Evolutionary conservation across 2,797 vertebrate genomes (phyloP).

Genomic region (Falco naumanni): DNA sequence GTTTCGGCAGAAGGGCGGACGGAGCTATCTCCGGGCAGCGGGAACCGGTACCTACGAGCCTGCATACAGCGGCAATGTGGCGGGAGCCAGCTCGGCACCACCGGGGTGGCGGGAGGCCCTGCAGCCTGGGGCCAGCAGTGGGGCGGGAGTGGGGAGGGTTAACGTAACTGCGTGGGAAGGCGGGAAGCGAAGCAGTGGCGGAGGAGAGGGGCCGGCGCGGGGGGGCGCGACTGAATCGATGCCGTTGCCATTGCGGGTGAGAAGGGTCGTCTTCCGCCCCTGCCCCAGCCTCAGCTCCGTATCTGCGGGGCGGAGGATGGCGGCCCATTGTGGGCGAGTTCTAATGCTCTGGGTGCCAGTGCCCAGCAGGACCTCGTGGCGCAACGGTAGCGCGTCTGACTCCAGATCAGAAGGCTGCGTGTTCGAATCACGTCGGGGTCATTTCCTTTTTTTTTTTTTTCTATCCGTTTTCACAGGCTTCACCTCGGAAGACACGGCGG

Average conservation of each 20-base stretch:
- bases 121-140: not conserved
- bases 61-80: too few relatives aligned
- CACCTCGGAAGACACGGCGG: fast-evolving
- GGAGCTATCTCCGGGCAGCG: fast-evolving
- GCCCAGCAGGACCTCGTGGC: slow-evolving; percentile 78
- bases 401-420: slow-evolving; percentile 83
- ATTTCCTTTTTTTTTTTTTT: fast-evolving
- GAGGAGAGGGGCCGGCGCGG: too few relatives aligned
- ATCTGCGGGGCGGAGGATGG: too few relatives aligned
- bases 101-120: fast-evolving
- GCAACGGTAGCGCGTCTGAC: slow-evolving; percentile 75
- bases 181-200: not conserved
- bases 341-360: fast-evolving
- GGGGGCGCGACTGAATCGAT: too few relatives aligned
- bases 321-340: fast-evolving
- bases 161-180: not conserved
- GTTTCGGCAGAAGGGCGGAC: fast-evolving
- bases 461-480: fast-evolving
- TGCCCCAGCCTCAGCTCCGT: too few relatives aligned
- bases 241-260: fast-evolving
- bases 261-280: fast-evolving
- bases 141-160: not conserved
- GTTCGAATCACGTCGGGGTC: slow-evolving; percentile 88
- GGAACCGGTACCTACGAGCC: fast-evolving
- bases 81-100: not conserved